Evolutionary conservation across 1,140 invertebrate species (phyloP).

Genomic region (Tyrophagus putrescentiae): DNA sequence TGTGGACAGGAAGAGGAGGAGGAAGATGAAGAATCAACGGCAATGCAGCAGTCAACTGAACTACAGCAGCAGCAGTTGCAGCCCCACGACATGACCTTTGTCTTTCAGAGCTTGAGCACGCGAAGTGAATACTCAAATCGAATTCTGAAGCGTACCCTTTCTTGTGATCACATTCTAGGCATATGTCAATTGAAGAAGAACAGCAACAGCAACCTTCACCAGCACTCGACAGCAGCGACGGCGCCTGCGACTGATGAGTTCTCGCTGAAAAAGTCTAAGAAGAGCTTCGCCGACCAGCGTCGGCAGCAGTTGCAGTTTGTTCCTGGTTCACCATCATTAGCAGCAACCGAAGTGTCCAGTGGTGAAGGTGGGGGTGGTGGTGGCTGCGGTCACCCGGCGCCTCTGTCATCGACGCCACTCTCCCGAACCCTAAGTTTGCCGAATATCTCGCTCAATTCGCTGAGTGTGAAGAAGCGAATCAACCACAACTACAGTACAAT

Average conservation of each 20-base stretch:
- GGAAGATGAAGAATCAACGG: conserved; percentile 25
- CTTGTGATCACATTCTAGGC: conserved; percentile 16
- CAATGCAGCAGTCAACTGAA: neutral
- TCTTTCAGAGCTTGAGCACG: conserved; percentile 19
- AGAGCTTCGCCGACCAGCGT: conserved; percentile 10
- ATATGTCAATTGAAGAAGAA: neutral
- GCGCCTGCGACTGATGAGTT: conserved; percentile 9
- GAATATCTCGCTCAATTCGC: conserved; percentile 34
- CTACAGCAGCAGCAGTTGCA: neutral
- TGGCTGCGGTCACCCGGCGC: no score
- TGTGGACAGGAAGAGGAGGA: neutral
- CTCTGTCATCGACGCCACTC: neutral
- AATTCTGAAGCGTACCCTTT: conserved; percentile 21
- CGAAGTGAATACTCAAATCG: conserved; percentile 25
- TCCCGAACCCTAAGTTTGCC: conserved; percentile 1
- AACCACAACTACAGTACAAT: conserved; percentile 37
- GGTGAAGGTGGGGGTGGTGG: no score
- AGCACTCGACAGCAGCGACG: neutral
- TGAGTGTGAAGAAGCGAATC: conserved; percentile 44
- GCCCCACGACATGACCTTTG: neutral
- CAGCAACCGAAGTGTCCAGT: no score
- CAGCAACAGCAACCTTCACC: neutral
- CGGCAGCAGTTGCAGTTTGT: no score
- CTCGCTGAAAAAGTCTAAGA: conserved; percentile 13
- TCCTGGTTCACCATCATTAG: no score